Evolutionary conservation across 2,113 vertebrate genomes (phyloP).

Genomic region (Chamaetylas fuelleborni): DNA sequence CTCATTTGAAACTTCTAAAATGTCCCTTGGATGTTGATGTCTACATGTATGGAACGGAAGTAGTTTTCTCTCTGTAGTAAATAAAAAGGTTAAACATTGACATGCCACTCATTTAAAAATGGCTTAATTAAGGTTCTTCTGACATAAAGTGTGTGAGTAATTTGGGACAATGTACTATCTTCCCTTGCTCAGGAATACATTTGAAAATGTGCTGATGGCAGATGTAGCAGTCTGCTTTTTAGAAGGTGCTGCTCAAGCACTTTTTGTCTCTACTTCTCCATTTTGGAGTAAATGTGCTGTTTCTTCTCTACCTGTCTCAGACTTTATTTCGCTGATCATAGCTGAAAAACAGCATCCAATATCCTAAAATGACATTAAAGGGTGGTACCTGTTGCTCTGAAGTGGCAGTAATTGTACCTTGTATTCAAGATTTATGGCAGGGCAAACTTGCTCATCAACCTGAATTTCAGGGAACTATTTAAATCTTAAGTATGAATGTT

Average conservation of each 20-base stretch:
- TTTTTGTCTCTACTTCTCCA: slow-evolving; percentile 8
- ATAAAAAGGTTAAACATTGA: not conserved
- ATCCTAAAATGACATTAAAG: not conserved
- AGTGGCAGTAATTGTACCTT: not conserved
- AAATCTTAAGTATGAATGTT: not conserved
- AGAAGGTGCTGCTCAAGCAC: slow-evolving; percentile 12
- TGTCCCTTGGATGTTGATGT: not conserved
- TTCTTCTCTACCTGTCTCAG: not conserved
- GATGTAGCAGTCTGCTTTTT: not conserved
- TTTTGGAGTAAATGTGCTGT: not conserved
- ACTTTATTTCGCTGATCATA: not conserved
- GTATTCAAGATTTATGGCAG: not conserved
- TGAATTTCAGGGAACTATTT: not conserved
- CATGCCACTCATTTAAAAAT: not conserved
- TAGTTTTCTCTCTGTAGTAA: not conserved
- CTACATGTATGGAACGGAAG: not conserved
- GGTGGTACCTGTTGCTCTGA: not conserved
- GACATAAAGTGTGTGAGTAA: not conserved
- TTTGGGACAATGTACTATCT: not conserved
- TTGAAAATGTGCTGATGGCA: slow-evolving; percentile 36
- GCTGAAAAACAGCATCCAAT: not conserved
- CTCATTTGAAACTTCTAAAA: not conserved
- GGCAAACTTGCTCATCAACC: not conserved
- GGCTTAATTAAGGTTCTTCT: not conserved
- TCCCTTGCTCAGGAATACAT: not conserved